Conservation (phyloP, 2,888 invertebrate genomes). For the Osedax fenrisi region DNA sequence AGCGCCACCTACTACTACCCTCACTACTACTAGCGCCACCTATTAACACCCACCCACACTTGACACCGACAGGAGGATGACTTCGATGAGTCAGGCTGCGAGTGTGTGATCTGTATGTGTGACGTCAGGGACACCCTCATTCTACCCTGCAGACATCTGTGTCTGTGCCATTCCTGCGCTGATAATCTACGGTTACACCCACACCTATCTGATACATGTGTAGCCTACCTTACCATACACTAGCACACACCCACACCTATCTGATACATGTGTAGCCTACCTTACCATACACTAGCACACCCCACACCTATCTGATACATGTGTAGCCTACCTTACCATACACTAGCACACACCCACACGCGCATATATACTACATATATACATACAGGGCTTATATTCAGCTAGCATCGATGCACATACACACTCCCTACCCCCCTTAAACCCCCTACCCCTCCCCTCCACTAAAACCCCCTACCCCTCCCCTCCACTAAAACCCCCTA, state of each 20-base stretch:
- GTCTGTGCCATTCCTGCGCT: slow-evolving; percentile 89
- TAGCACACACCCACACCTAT: too few species aligned
- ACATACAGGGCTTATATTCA: too few species aligned
- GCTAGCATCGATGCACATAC: too few species aligned
- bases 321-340: too few species aligned
- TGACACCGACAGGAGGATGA: slow-evolving; percentile 34
- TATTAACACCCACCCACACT: not conserved
- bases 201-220: not conserved
- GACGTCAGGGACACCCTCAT: slow-evolving; percentile 92
- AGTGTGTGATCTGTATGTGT: slow-evolving; percentile 98
- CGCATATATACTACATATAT: too few species aligned
- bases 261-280: not conserved
- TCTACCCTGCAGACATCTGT: slow-evolving; percentile 87
- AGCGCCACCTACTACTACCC: not conserved
- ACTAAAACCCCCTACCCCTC: too few species aligned
- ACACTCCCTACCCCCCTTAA: too few species aligned
- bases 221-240: not conserved
- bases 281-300: not conserved
- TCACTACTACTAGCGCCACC: not conserved
- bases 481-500: too few species aligned
- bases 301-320: too few species aligned
- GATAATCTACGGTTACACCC: slow-evolving; percentile 72
- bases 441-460: too few species aligned
- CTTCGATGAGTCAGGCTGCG: slow-evolving; percentile 60
- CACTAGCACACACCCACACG: too few species aligned